A percentile compares a stretch with the other conserved stretches of the same genome.
Conservation (phyloP, 2,113 vertebrate genomes). For the Electrona antarctica region DNA sequence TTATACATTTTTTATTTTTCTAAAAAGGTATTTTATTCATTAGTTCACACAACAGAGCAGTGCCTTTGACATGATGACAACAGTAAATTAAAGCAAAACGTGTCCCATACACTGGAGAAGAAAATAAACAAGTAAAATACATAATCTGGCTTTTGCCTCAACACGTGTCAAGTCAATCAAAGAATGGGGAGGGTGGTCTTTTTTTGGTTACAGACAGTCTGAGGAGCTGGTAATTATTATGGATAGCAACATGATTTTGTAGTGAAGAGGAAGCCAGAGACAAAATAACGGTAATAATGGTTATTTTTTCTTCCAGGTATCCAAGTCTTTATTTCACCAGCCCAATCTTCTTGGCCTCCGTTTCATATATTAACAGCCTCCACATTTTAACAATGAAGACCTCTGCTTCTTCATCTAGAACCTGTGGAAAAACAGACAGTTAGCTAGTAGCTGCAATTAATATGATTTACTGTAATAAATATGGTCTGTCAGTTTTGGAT, state of each 20-base stretch:
- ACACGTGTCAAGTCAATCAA: slow-evolving; percentile 28
- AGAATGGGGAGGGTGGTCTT: slow-evolving; percentile 33
- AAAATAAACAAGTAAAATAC: slow-evolving; percentile 44
- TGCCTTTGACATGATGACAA: slow-evolving; percentile 55
- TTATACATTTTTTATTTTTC: not conserved
- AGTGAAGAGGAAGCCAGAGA: slow-evolving; percentile 33
- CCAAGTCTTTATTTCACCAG: slow-evolving; percentile 89
- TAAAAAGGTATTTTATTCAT: slow-evolving; percentile 68
- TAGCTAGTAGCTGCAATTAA: not conserved
- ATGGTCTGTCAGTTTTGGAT: no score
- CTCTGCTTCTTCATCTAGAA: slow-evolving; percentile 99
- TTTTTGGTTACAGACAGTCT: slow-evolving; percentile 49
- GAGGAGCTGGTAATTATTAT: slow-evolving; percentile 28
- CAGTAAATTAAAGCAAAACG: slow-evolving; percentile 67
- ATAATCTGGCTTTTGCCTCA: slow-evolving; percentile 15
- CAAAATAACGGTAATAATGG: slow-evolving; percentile 7
- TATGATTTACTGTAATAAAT: no score
- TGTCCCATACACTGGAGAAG: slow-evolving; percentile 33
- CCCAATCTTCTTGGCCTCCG: slow-evolving; percentile 99
- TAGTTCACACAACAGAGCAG: slow-evolving; percentile 66
- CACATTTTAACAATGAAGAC: slow-evolving; percentile 99
- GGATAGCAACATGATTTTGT: slow-evolving; percentile 15
- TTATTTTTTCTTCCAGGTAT: slow-evolving; percentile 9
- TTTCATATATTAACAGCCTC: slow-evolving; percentile 99
- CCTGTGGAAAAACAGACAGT: slow-evolving; percentile 74